These are phyloP conservation scores for Nixonia krombeini DNA, from an alignment of 1,140 invertebrate species.

Conservation along the genomic window DNA sequence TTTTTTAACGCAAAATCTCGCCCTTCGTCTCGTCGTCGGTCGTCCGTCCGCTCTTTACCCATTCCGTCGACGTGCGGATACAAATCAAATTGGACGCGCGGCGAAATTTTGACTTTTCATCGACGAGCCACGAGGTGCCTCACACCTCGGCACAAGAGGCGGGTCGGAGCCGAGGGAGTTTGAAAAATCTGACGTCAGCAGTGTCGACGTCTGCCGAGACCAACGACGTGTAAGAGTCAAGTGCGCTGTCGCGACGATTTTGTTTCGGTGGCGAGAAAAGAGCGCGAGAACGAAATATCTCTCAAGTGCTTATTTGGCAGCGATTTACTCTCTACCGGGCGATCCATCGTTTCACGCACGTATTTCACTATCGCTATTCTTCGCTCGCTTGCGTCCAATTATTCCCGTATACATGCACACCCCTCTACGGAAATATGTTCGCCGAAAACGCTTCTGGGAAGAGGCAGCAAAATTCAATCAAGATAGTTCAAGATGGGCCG, in stretches of 20 bases:
- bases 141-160: slow-evolving; percentile 13
- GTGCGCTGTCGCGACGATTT: slow-evolving; percentile 19
- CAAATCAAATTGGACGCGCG: slow-evolving; percentile 59
- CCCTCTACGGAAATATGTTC: too few species aligned
- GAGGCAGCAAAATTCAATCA: too few species aligned
- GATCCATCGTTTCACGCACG: too few species aligned
- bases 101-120: slow-evolving; percentile 56
- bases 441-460: too few species aligned
- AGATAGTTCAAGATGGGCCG: too few species aligned
- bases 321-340: too few species aligned
- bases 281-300: slow-evolving; percentile 1
- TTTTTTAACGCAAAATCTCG: slow-evolving; percentile 62
- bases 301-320: slow-evolving; percentile 8
- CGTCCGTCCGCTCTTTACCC: slow-evolving; percentile 21
- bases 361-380: too few species aligned
- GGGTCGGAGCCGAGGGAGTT: slow-evolving; percentile 18
- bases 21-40: slow-evolving; percentile 18
- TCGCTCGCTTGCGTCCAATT: too few species aligned
- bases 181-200: slow-evolving; percentile 44
- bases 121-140: slow-evolving; percentile 17
- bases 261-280: slow-evolving; percentile 21
- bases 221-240: slow-evolving; percentile 20
- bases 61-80: slow-evolving; percentile 43
- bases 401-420: too few species aligned
- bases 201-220: slow-evolving; percentile 19